phyloP scores from a whole-genome alignment of 2,797 vertebrate species.

The Sebastolobus alascanus region DNA sequence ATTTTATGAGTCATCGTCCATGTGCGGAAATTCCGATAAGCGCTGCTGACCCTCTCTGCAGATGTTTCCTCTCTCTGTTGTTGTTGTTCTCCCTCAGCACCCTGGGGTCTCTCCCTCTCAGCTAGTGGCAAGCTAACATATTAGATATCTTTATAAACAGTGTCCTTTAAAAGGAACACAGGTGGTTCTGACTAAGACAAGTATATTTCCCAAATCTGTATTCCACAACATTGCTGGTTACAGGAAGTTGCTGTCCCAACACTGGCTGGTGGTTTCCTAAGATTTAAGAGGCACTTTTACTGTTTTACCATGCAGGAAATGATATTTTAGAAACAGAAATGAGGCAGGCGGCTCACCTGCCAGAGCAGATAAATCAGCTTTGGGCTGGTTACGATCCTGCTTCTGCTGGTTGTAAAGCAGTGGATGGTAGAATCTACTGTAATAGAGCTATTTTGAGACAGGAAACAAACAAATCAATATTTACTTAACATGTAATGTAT shows the following conservation, averaged over 20 bases:
- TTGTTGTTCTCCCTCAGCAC: slow-evolving; percentile 74
- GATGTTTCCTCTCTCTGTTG: slow-evolving; percentile 82
- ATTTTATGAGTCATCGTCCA: slow-evolving; percentile 61
- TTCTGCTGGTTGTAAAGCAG: not conserved
- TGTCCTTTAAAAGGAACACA: slow-evolving; percentile 37
- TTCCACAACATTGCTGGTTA: not conserved
- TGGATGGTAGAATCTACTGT: not conserved
- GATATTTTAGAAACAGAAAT: slow-evolving; percentile 19
- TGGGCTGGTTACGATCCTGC: not conserved
- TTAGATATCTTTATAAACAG: slow-evolving; percentile 21
- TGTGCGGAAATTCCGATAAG: slow-evolving; percentile 66
- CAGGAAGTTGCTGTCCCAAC: slow-evolving; percentile 39
- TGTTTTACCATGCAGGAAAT: slow-evolving; percentile 22
- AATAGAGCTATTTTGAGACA: not conserved
- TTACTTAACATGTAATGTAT: not conserved
- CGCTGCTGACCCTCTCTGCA: slow-evolving; percentile 71
- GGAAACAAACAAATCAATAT: not conserved
- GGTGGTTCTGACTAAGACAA: slow-evolving; percentile 32
- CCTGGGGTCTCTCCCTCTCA: slow-evolving; percentile 43
- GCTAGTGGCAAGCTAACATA: slow-evolving; percentile 22
- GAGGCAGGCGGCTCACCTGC: not conserved
- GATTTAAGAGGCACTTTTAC: slow-evolving; percentile 13
- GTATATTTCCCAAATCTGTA: slow-evolving; percentile 10
- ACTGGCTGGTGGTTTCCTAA: slow-evolving; percentile 27
- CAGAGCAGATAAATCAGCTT: not conserved